Conservation (phyloP, 2,113 vertebrate species). For the Hyla sarda region DNA sequence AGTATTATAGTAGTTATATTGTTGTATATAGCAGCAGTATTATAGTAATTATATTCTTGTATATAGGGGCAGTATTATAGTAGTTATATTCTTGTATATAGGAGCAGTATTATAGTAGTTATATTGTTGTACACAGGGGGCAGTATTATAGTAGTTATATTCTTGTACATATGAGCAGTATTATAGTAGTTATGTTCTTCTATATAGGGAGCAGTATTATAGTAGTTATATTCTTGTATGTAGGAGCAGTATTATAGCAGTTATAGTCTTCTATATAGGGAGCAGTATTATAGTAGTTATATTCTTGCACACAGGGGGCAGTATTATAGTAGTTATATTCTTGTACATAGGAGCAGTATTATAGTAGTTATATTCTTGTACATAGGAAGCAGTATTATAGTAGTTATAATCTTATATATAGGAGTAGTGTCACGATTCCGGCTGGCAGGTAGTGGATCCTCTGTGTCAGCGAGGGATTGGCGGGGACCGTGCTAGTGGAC, state of each 20-base stretch:
- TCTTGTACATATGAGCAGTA: neutral
- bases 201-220: neutral
- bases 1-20: constrained; percentile 6
- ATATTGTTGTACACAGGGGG: too few species aligned
- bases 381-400: neutral
- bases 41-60: neutral
- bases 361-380: constrained; percentile 5
- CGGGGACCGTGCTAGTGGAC: too few species aligned
- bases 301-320: neutral
- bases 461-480: too few species aligned
- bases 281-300: neutral
- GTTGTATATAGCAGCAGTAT: neutral
- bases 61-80: neutral
- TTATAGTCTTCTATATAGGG: too few species aligned
- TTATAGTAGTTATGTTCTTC: neutral
- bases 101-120: neutral
- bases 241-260: too few species aligned
- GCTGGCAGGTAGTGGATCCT: too few species aligned
- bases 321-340: constrained; percentile 5
- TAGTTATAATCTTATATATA: neutral
- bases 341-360: neutral
- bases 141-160: neutral
- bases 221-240: neutral
- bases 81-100: neutral
- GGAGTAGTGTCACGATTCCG: too few species aligned